These are phyloP conservation scores for Smutsia gigantea DNA, from an alignment of 2,797 vertebrate species.

Conservation along the genomic window DNA sequence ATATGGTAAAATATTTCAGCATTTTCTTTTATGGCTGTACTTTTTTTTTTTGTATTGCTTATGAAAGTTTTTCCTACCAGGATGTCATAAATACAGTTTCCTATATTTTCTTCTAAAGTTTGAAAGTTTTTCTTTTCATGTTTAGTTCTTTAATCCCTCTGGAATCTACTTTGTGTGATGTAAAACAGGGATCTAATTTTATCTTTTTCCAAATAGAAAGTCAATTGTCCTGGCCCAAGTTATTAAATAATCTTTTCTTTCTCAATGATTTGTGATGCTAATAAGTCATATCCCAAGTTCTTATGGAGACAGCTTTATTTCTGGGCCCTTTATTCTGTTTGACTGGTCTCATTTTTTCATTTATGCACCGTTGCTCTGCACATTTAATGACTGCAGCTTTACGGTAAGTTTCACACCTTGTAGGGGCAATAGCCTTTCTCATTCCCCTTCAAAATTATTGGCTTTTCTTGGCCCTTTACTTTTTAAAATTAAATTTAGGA, in stretches of 20 bases:
- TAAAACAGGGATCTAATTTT: not conserved
- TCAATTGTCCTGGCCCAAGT: not conserved
- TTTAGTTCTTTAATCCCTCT: slow-evolving; percentile 32
- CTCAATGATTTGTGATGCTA: not conserved
- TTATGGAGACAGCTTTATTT: not conserved
- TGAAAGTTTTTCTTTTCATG: slow-evolving; percentile 2
- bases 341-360: not conserved
- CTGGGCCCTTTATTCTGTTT: not conserved
- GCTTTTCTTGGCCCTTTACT: not conserved
- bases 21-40: not conserved
- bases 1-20: not conserved
- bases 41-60: slow-evolving; percentile 51
- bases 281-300: not conserved
- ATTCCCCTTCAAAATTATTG: not conserved
- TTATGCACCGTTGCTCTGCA: not conserved
- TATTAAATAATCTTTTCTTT: slow-evolving; percentile 15
- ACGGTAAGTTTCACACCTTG: not conserved
- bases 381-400: not conserved
- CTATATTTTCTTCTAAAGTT: slow-evolving; percentile 2
- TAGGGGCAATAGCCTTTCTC: not conserved
- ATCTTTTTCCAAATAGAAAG: slow-evolving; percentile 27
- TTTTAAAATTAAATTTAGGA: slow-evolving; percentile 17
- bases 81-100: slow-evolving; percentile 6
- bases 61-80: not conserved
- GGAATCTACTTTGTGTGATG: not conserved